phyloP scores from a whole-genome alignment of 2,888 invertebrate species.

The Leucophora obtusa region DNA sequence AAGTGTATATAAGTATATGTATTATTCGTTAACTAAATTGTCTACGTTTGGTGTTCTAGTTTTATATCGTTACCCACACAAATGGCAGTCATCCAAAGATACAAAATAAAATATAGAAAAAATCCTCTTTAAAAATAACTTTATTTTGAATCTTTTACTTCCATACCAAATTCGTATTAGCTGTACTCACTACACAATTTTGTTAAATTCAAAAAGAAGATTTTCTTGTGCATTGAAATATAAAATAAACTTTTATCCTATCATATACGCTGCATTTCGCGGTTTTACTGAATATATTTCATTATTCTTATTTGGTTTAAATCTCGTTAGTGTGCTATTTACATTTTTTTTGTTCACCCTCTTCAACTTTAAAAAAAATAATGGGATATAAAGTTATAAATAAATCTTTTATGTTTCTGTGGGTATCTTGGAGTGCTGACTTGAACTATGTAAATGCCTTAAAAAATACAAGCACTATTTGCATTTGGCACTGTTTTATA shows the following conservation, averaged over 20 bases:
- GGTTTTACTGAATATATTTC: slow-evolving; percentile 16
- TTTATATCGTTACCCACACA: neutral
- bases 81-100: neutral
- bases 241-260: slow-evolving; percentile 41
- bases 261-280: slow-evolving; percentile 45
- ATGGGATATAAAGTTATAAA: slow-evolving; percentile 8
- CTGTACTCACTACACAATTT: neutral
- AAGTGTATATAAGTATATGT: too few relatives aligned
- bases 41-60: neutral
- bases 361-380: neutral
- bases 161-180: neutral
- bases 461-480: neutral
- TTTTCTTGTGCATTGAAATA: slow-evolving; percentile 29
- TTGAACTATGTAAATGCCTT: slow-evolving; percentile 6
- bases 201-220: slow-evolving; percentile 14
- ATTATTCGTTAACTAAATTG: neutral
- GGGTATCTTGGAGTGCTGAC: neutral
- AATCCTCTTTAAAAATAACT: slow-evolving; percentile 14
- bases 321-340: slow-evolving; percentile 21
- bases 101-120: neutral
- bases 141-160: neutral
- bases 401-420: slow-evolving; percentile 18
- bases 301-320: slow-evolving; percentile 12
- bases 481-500: neutral
- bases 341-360: neutral